Percentiles rank a stretch among this genome's conserved stretches.
Evolutionary conservation across 2,888 invertebrate genomes (phyloP).

Genomic region (Parnassius orleans): DNA sequence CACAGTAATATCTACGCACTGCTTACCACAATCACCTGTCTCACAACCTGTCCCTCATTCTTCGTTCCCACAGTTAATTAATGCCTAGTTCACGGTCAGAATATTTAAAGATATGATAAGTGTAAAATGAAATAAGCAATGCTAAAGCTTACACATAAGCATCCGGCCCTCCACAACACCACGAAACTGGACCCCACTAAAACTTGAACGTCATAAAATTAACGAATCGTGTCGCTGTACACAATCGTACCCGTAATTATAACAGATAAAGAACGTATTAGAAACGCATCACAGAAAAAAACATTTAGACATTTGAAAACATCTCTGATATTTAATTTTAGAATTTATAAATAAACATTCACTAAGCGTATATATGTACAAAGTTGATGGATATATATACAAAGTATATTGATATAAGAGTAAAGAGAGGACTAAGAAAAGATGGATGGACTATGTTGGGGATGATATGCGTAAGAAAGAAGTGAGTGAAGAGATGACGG

Average conservation of each 20-base stretch:
- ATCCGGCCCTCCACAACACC: conserved; percentile 3
- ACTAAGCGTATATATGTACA: background rate
- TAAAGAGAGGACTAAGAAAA: no score
- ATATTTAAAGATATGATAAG: conserved; percentile 19
- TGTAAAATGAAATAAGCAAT: conserved; percentile 21
- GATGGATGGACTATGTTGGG: no score
- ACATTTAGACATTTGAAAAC: no score
- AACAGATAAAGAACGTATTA: background rate
- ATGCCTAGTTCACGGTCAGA: conserved; percentile 26
- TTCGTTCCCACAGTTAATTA: conserved; percentile 24
- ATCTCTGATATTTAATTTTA: no score
- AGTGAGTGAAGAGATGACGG: no score
- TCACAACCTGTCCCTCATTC: background rate
- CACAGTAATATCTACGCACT: background rate
- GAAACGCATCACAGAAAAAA: no score
- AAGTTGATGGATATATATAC: no score
- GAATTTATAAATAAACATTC: no score
- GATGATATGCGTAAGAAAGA: no score
- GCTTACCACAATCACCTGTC: conserved; percentile 1
- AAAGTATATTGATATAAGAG: no score
- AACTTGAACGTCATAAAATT: conserved; percentile 23
- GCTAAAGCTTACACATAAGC: conserved; percentile 8
- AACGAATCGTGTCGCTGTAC: conserved; percentile 18
- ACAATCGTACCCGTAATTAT: conserved; percentile 15
- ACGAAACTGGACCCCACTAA: conserved; percentile 3